A percentile compares a stretch with the other conserved stretches of the same genome.
Evolutionary conservation across 2,113 vertebrate species (phyloP).

Genomic region (Sterna hirundo): DNA sequence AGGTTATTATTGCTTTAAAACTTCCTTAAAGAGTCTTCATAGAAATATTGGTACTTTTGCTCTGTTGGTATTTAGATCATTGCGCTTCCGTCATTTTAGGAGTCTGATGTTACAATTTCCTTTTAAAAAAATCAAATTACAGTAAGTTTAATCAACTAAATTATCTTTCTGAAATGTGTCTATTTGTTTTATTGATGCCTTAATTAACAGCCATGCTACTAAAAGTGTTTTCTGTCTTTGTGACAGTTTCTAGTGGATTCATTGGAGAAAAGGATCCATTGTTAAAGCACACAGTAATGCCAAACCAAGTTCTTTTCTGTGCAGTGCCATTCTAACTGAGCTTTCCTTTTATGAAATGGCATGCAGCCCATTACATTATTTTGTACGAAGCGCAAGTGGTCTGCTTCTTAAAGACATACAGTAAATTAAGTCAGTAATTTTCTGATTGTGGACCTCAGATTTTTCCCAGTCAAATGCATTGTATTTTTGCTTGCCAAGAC

Average conservation of each 20-base stretch:
- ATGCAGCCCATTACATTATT: neutral
- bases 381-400: neutral
- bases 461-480: neutral
- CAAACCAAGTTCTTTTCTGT: neutral
- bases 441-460: neutral
- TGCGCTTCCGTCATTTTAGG: neutral
- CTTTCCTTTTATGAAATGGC: neutral
- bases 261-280: neutral
- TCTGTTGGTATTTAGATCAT: neutral
- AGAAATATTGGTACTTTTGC: neutral
- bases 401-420: neutral
- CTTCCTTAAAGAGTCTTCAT: neutral
- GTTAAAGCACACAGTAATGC: neutral
- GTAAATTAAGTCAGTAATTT: neutral
- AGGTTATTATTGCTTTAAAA: neutral
- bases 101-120: neutral
- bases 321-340: neutral
- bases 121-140: neutral
- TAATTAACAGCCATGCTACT: neutral
- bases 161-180: neutral
- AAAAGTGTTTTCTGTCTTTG: neutral
- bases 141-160: neutral
- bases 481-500: neutral
- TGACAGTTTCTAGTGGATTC: neutral
- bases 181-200: neutral